A percentile compares a stretch with the other conserved stretches of the same genome.
Evolutionary conservation across 2,888 invertebrate species (phyloP).

Genomic region (Ennomos erosarius): DNA sequence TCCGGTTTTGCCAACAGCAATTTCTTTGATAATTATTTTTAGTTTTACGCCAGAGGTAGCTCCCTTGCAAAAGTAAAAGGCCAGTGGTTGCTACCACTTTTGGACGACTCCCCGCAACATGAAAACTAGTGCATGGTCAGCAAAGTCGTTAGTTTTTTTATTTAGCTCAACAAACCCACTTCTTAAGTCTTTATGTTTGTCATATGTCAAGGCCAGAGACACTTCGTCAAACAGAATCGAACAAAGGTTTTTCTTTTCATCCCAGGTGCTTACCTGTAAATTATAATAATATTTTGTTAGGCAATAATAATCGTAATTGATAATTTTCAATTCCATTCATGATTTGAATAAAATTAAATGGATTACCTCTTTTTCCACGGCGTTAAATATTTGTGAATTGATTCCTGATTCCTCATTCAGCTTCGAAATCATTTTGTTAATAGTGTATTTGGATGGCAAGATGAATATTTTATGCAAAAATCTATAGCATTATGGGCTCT

Average conservation of each 20-base stretch:
- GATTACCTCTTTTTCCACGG: conserved; percentile 2
- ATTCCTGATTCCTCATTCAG: neutral
- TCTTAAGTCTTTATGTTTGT: conserved; percentile 7
- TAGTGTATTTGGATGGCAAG: conserved; percentile 2
- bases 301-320: too few species aligned
- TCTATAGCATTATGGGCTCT: conserved; percentile 19
- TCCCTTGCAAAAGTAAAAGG: conserved; percentile 31
- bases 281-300: too few species aligned
- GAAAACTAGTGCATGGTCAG: conserved; percentile 30
- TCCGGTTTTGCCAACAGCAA: conserved; percentile 6
- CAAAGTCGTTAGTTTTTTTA: conserved; percentile 16
- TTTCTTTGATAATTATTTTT: conserved; percentile 17
- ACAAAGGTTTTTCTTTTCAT: conserved; percentile 1
- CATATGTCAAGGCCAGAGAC: neutral
- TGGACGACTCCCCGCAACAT: conserved; percentile 25
- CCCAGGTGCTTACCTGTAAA: neutral
- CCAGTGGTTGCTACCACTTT: conserved; percentile 31
- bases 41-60: conserved; percentile 11
- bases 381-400: conserved; percentile 4
- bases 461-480: conserved; percentile 19
- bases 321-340: neutral
- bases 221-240: conserved; percentile 5
- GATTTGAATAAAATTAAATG: neutral
- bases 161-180: conserved; percentile 14
- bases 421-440: conserved; percentile 3